phyloP scores from a whole-genome alignment of 2,113 vertebrate species.

The Vulpes lagopus region DNA sequence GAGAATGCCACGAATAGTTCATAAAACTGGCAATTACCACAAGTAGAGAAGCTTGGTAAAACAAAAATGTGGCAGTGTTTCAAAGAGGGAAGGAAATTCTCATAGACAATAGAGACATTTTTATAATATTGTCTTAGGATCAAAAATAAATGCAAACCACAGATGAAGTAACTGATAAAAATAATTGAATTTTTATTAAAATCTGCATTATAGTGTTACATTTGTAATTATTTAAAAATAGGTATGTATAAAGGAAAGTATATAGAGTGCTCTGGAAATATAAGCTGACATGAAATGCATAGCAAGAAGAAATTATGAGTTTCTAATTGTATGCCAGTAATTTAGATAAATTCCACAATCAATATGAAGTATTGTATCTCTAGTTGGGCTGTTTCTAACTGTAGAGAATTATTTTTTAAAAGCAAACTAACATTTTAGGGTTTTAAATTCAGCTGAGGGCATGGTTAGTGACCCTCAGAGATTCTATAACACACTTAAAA shows the following conservation, averaged over 20 bases:
- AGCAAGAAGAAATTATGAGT: background rate
- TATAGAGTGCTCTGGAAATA: background rate
- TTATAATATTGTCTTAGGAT: background rate
- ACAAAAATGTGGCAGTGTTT: background rate
- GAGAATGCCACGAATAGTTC: background rate
- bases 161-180: background rate
- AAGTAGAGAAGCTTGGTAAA: background rate
- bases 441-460: background rate
- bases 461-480: background rate
- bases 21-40: background rate
- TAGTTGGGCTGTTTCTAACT: background rate
- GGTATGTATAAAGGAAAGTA: background rate
- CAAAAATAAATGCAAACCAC: background rate
- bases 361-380: background rate
- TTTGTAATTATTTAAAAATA: background rate
- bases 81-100: background rate
- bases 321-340: background rate
- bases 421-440: background rate
- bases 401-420: background rate
- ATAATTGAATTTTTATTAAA: background rate
- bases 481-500: background rate
- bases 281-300: background rate
- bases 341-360: background rate
- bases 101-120: background rate
- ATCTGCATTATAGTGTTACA: background rate